Evolutionary conservation across 2,113 vertebrate species (phyloP).

Genomic region (Gymnarchus niloticus): DNA sequence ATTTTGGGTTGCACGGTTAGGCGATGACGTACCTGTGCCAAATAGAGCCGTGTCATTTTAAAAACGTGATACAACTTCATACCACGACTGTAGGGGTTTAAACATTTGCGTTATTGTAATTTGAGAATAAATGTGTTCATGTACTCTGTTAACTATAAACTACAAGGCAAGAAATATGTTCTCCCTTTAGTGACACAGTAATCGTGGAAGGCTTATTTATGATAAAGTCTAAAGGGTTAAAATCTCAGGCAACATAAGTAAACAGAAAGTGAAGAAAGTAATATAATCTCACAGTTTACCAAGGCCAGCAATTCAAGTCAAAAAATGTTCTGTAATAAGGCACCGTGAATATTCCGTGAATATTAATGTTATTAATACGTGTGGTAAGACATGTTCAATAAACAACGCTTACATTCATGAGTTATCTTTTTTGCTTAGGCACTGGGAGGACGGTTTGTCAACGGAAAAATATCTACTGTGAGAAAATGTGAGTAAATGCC

Average conservation of each 20-base stretch:
- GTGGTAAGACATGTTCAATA: not conserved
- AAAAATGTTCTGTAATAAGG: not conserved
- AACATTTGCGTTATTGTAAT: not conserved
- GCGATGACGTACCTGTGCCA: conserved; percentile 39
- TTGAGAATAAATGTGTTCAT: conserved; percentile 1
- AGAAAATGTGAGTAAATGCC: not conserved
- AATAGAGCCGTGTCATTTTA: conserved; percentile 30
- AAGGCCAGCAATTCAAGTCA: not conserved
- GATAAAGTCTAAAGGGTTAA: not conserved
- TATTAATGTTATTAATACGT: not conserved
- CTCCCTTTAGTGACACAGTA: not conserved
- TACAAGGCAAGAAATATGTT: not conserved
- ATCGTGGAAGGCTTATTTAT: not conserved
- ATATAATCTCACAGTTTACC: not conserved
- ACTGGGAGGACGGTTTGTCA: not conserved
- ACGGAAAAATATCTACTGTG: not conserved
- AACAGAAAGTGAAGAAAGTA: not conserved
- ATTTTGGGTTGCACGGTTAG: conserved; percentile 26
- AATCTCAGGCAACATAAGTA: not conserved
- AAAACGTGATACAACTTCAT: not conserved
- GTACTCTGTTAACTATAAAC: not conserved
- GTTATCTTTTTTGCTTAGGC: not conserved
- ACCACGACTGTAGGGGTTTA: not conserved
- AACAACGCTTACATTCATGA: conserved; percentile 23
- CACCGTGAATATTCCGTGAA: not conserved